Evolutionary conservation across 2,888 invertebrate genomes (phyloP), one percentile per base, ranked within the genome.

Genomic region (Ophraella communa): DNA sequence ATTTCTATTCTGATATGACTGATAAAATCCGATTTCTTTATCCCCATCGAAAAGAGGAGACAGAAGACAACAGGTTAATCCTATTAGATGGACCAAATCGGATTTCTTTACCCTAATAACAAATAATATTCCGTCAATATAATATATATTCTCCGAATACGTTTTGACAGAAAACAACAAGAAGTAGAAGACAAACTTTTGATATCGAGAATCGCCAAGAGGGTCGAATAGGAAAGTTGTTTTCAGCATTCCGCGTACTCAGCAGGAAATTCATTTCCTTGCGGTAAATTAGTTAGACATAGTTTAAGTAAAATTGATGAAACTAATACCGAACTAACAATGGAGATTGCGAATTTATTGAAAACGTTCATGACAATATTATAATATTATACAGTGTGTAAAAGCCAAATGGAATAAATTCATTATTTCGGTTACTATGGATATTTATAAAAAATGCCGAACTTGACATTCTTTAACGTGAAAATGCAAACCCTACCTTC

Each of bases 231-330:
- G 10, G 24, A 51, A 51, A 30, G 14, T 51, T 51, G 8, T 51
- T 27, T 51, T 5, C 23, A 24, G 27, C 8, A 17, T 51, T 51
- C 27, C 23, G 49, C 49, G 49, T 51, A 27, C 24, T 51, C 49
- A 51, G 49, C 49, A 51, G 49, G 27, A 51, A 51, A 51, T 27
- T 51, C 24, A 51, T 24, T 51, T 24, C 49, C 49, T 27, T 20
- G 27, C 27, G 49, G 49, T 24, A 27, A 51, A 51, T 51, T 23
- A 51, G 23, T 51, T 14, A 8, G 27, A 51, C 17, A 8, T 7
- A 18, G 17, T 17, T 17, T 24, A 27, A 17, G n/a, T 8, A 51
- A 30, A 17, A 17, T 17, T 27, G 24, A 27, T 27, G 27, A 30
- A 51, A 51, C 8, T 27, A 17, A 51, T 51, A 51, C 24, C 27